Evolutionary conservation across 2,888 invertebrate species (phyloP).

Genomic region (Calephelis perditalis): DNA sequence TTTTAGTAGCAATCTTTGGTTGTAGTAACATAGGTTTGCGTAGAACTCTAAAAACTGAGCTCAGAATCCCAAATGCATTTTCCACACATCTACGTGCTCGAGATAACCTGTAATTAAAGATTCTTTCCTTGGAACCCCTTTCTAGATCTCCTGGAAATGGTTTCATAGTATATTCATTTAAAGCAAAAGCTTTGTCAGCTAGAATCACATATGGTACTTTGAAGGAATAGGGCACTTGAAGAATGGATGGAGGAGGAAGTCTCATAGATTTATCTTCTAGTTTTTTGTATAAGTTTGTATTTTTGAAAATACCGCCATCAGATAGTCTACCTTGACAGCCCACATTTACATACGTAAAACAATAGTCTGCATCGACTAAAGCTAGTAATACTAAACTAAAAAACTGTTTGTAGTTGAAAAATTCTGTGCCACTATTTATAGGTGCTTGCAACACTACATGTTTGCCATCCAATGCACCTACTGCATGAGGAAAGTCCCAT

Average conservation of each 20-base stretch:
- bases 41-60: constrained; percentile 21
- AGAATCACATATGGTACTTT: constrained; percentile 33
- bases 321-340: constrained; percentile 28
- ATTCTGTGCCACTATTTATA: constrained; percentile 27
- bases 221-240: constrained; percentile 35
- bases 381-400: constrained; percentile 27
- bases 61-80: constrained; percentile 29
- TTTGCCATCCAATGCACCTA: background rate
- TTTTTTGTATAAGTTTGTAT: constrained; percentile 22
- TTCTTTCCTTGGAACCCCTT: constrained; percentile 28
- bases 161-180: constrained; percentile 30
- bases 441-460: constrained; percentile 23
- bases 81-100: constrained; percentile 32
- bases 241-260: constrained; percentile 22
- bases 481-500: no score
- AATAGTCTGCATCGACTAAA: constrained; percentile 27
- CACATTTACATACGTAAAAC: constrained; percentile 28
- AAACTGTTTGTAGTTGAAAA: constrained; percentile 27
- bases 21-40: constrained; percentile 21
- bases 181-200: constrained; percentile 21
- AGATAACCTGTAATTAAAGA: constrained; percentile 37
- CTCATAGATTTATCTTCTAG: constrained; percentile 19
- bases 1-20: constrained; percentile 19
- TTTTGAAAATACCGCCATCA: constrained; percentile 31
- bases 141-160: constrained; percentile 29